Base-by-base conservation (phyloP, 1,140 invertebrate genomes). In the Telenomus remus region DNA sequence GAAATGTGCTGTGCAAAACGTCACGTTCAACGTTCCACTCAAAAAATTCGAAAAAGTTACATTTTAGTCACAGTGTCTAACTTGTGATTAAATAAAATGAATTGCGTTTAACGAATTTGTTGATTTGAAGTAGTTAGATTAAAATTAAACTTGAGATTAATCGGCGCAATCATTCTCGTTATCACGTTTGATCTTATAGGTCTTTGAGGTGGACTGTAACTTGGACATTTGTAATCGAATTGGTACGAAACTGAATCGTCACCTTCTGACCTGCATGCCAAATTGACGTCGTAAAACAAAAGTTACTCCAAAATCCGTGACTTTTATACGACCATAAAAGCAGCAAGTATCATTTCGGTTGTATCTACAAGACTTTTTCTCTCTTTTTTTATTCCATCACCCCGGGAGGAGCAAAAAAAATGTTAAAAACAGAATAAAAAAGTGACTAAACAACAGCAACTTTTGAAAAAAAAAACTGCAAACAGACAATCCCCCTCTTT, bases 281-380 rank as follows among this genome's bases (percentile, higher is more conserved):
- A 65, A 55, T 46, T 65, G 44, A 10, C 13, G 7, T 44, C 37
- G 27, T 68, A 68, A 66, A 68, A 68, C 49, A 59, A 68, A 59
- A 48, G 54, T 53, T 46, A n/a, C n/a, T 48, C 59, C 53, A 53
- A 60, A 70, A 70, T 54, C 66, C 43, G 50, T 70, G 54, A 61
- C 47, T 70, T 70, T 70, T 60, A 70, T 48, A 39, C 11, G 4
- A 19, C 5, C 56, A 27, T 60, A 61, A 70, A 70, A 61, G 50
- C 35, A 46, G 61, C 56, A 70, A 61, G 65, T 69, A 49, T 48
- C 49, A 55, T 47, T 49, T 66, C 53, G 47, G 48, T 65, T 43
- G 34, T 65, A 65, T 65, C 56, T 65, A 65, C 63, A 27, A 34
- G 15, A 48, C 51, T 42, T 55, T 65, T n/a, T n/a, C 19, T 27